Evolutionary conservation across 2,797 vertebrate species (phyloP).

Genomic region (Odontamblyopus rebecca): DNA sequence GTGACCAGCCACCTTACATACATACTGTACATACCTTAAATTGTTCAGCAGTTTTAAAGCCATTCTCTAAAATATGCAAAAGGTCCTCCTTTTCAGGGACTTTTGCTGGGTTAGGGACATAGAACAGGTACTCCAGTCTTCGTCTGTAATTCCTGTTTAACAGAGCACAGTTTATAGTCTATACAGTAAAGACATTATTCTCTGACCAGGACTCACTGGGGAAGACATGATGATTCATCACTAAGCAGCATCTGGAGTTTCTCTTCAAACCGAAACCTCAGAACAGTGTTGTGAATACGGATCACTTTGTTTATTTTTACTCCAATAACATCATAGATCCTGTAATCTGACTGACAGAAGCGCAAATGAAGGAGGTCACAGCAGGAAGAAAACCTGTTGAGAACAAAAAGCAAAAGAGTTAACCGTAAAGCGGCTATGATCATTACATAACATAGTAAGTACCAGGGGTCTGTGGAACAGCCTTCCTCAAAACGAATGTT

Average conservation of each 20-base stretch:
- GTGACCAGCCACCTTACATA: background rate
- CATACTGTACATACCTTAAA: slow-evolving; percentile 60
- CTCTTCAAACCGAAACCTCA: slow-evolving; percentile 84
- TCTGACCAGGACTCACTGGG: slow-evolving; percentile 63
- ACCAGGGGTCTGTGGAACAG: slow-evolving; percentile 78
- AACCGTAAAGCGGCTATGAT: background rate
- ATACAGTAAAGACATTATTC: background rate
- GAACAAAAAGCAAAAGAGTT: slow-evolving; percentile 8
- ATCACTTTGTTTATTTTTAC: slow-evolving; percentile 81
- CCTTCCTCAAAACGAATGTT: slow-evolving; percentile 87
- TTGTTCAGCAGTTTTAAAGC: slow-evolving; percentile 75
- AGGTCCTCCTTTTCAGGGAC: slow-evolving; percentile 74
- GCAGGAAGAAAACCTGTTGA: slow-evolving; percentile 81
- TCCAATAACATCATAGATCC: slow-evolving; percentile 65
- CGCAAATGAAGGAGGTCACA: slow-evolving; percentile 80
- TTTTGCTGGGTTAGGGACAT: slow-evolving; percentile 73
- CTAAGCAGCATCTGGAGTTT: slow-evolving; percentile 77
- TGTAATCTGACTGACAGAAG: slow-evolving; percentile 82
- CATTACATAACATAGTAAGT: slow-evolving; percentile 31
- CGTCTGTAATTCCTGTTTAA: slow-evolving; percentile 75
- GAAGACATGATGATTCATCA: slow-evolving; percentile 51
- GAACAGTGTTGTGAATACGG: slow-evolving; percentile 81
- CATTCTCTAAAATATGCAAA: slow-evolving; percentile 78
- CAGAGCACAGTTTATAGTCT: background rate
- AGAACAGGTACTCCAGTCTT: slow-evolving; percentile 84